phyloP scores from a whole-genome alignment of 2,113 vertebrate genomes.

The Uria aalge region DNA sequence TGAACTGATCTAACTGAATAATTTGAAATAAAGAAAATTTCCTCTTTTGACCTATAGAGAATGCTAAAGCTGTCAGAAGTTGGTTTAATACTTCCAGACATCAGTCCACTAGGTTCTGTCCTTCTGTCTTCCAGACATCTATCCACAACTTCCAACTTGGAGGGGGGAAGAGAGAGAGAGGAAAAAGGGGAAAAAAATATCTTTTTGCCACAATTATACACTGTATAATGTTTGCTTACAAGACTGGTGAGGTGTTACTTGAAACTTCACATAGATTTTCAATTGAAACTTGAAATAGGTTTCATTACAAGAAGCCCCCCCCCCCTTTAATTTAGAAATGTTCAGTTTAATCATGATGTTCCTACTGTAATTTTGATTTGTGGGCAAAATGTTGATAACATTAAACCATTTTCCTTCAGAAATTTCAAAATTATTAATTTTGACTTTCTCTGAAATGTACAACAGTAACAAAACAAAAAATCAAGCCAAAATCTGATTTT shows the following conservation, averaged over 20 bases:
- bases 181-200: neutral
- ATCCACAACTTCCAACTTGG: neutral
- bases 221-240: too few species aligned
- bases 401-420: neutral
- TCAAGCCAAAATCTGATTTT: neutral
- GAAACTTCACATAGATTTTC: too few species aligned
- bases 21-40: neutral
- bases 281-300: too few species aligned
- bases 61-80: neutral
- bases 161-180: too few species aligned
- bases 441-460: neutral
- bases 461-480: neutral
- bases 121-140: neutral
- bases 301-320: too few species aligned
- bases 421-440: neutral
- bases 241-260: too few species aligned
- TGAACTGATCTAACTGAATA: neutral
- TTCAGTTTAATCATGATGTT: too few species aligned
- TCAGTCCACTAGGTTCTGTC: neutral
- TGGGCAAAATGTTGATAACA: neutral
- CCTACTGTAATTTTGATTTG: neutral
- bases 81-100: neutral
- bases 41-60: neutral
- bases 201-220: neutral
- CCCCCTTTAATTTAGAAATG: too few species aligned